Conservation (phyloP, 1,140 invertebrate species). For the Patella vulgata region DNA sequence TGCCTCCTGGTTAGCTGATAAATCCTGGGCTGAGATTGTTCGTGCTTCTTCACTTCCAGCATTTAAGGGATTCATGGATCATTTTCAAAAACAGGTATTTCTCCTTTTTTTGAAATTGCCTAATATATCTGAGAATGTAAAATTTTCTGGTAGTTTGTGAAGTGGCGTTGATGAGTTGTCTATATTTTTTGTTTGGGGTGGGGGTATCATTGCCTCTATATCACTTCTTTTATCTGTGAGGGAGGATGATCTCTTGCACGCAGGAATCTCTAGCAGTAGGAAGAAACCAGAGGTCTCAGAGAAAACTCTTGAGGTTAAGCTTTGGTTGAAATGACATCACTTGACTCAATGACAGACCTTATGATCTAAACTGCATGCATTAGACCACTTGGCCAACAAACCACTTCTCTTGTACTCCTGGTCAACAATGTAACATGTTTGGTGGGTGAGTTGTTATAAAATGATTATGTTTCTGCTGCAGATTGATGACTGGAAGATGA, state of each 20-base stretch:
- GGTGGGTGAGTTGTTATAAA: no score
- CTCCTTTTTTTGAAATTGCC: neutral
- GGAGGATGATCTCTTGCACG: no score
- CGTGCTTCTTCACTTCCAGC: slow-evolving; percentile 58
- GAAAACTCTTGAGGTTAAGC: no score
- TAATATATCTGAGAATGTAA: neutral
- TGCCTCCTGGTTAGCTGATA: slow-evolving; percentile 61
- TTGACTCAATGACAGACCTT: no score
- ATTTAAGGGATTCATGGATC: slow-evolving; percentile 64
- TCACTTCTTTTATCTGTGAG: slow-evolving; percentile 7
- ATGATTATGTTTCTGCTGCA: slow-evolving; percentile 30
- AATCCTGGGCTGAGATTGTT: slow-evolving; percentile 66
- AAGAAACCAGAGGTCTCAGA: no score
- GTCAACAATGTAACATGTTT: no score
- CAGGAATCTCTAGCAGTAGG: no score
- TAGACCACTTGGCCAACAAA: no score
- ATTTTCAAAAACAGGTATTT: slow-evolving; percentile 60
- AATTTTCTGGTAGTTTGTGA: neutral
- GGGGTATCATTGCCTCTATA: neutral
- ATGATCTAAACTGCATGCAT: no score
- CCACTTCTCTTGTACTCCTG: no score
- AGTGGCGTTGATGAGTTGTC: neutral
- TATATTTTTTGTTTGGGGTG: neutral
- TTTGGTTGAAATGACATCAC: no score
- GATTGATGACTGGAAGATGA: slow-evolving; percentile 57